Base-by-base conservation (phyloP, 2,888 invertebrate species). In the Germaria angustata region DNA sequence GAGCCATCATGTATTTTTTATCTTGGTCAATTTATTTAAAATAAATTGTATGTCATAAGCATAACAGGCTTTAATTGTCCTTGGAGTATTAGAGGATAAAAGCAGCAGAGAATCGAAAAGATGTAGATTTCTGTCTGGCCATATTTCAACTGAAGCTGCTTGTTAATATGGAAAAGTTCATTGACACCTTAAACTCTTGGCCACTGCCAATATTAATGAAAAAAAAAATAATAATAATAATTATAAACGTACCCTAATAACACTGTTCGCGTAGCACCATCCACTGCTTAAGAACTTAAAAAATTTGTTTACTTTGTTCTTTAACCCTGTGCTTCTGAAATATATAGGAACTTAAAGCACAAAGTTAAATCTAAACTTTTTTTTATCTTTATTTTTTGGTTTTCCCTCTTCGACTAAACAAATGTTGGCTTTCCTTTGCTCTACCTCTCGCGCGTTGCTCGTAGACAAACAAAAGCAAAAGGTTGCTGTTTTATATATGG, bases 291-390 rank as follows among this genome's bases (percentile, higher is more conserved):
- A 39, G 20, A 57, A 22, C 22, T 32, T 39, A 9, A 2, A 8
- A 34, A 49, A 39, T 61, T 77, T 68, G 20, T 61, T 68, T 68
- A 24, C 22, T 76, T 76, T 55, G 11, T 46, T n/a, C 73, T 22
- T 75, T 76, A 66, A 66, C 65, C 49, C 71, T 61, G 32, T 55
- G 66, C 72, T 72, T 66, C 32, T 61, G 76, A 77, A 81, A 81
- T 63, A 24, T 81, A 81, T 81, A 17, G 34, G 15, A 65, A 55
- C 53, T 53, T 13, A 22, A 34, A 63, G 44, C n/a, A 41, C 20
- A 61, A 81, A 81, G 73, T 63, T 77, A 73, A 81, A 72, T 53
- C 68, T 55, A 73, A 69, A 73, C 32, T 77, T 72, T 81, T 72
- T 7, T 44, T 24, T 53, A 55, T 63, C 65, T n/a, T 17, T 61